phyloP scores from a whole-genome alignment of 2,113 vertebrate genomes.

The Todiramphus saurophagus region DNA sequence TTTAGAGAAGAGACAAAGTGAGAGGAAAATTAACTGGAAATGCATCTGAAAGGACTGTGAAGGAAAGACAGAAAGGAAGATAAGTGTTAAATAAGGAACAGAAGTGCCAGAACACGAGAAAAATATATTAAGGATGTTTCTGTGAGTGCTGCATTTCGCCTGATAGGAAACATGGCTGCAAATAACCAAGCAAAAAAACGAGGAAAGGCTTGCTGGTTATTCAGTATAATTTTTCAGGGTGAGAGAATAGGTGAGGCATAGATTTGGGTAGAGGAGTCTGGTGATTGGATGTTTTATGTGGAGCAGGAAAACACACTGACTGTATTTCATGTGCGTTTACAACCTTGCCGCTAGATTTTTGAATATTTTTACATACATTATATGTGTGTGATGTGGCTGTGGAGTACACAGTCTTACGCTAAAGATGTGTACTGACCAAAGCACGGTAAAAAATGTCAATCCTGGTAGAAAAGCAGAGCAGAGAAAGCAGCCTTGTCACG shows the following conservation, averaged over 20 bases:
- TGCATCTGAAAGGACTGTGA: constrained; percentile 6
- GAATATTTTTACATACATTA: constrained; percentile 48
- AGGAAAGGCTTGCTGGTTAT: neutral
- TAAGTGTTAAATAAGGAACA: constrained; percentile 10
- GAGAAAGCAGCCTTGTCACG: neutral
- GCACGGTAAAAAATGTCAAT: neutral
- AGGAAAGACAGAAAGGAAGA: neutral
- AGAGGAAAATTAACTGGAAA: constrained; percentile 30
- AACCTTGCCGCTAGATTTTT: neutral
- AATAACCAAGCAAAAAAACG: neutral
- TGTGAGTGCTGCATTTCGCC: neutral
- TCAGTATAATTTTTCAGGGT: neutral
- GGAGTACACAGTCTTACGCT: neutral
- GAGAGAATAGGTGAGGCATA: neutral
- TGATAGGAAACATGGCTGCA: neutral
- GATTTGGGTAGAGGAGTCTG: neutral
- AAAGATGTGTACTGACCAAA: neutral
- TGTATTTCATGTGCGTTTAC: constrained; percentile 29
- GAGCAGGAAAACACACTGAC: neutral
- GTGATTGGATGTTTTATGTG: neutral
- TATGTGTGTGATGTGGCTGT: neutral
- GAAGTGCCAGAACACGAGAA: neutral
- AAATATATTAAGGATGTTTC: neutral
- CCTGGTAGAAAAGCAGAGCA: neutral
- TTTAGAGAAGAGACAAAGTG: neutral